Base-by-base conservation (phyloP, 2,797 vertebrate species). In the Apogon hyalosoma region DNA sequence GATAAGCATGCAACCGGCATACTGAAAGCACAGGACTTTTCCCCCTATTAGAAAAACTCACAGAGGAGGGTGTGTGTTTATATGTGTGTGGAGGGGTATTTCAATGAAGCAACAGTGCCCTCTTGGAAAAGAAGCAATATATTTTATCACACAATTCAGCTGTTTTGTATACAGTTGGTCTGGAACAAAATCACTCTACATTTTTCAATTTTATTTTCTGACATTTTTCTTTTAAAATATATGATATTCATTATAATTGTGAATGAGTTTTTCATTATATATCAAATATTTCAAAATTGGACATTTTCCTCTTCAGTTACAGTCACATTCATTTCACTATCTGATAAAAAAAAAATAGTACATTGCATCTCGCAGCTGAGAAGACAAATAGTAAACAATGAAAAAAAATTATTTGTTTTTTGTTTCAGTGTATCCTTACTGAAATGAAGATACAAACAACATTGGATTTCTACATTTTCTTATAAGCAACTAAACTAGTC, bases 1-100 rank as follows among this genome's bases (percentile, higher is more conserved):
- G 85, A 91, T 87, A 85, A 87, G 82, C 70, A 87, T 79, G 69
- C 77, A 60, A 71, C 70, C 69, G 65, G 84, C 77, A 84, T 80
- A 82, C 66, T 74, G 61, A 80, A 58, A 78, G 76, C 55, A 73
- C 55, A 67, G 59, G 77, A 73, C 39, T 81, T 79, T 78, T 63
- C 70, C 71, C 69, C 36, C 68, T 76, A 63, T 75, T 68, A 77
- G 45, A 77, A 14, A 79, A 73, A 56, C 53, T 83, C 73, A 59
- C 12, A 58, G 62, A 69, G 63, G 45, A 31, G 38, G 24, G 6
- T 18, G 36, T 60, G 24, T 50, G 51, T 64, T 54, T 12, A n/a
- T 40, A 13, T 18, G 24, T 52, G 46, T 38, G 31, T 47, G 33
- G n/a, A 36, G 38, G 46, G 14, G 16, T 38, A 47, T 41, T 41